Percentiles rank a stretch among this genome's conserved stretches.
phyloP scores from a whole-genome alignment of 2,797 vertebrate genomes.

The Meda fulgida region DNA sequence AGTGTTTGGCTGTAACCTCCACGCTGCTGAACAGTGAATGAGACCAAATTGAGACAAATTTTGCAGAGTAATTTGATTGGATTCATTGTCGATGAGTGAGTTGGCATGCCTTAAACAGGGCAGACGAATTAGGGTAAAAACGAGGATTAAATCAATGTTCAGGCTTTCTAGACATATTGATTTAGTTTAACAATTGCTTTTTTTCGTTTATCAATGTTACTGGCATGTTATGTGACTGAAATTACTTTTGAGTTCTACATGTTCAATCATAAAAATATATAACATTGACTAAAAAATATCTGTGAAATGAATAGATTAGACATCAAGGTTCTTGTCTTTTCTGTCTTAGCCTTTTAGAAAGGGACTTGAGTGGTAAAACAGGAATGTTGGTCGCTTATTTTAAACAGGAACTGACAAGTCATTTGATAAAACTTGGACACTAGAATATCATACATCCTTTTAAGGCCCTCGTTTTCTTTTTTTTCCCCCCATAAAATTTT shows the following conservation, averaged over 20 bases:
- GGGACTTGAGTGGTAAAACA: neutral
- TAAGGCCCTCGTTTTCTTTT: neutral
- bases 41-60: slow-evolving; percentile 51
- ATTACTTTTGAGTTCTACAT: neutral
- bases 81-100: slow-evolving; percentile 43
- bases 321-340: neutral
- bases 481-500: neutral
- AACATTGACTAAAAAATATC: neutral
- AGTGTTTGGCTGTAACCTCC: slow-evolving; percentile 70
- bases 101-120: neutral
- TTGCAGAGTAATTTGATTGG: slow-evolving; percentile 54
- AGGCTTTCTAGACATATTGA: slow-evolving; percentile 42
- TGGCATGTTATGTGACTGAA: neutral
- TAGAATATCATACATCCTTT: neutral
- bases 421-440: neutral
- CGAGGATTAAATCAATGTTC: slow-evolving; percentile 57
- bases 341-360: neutral
- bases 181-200: slow-evolving; percentile 7
- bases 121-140: slow-evolving; percentile 49
- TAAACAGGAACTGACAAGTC: neutral
- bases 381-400: neutral
- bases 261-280: neutral
- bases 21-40: slow-evolving; percentile 54
- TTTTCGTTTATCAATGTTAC: neutral
- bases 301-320: neutral